Base-by-base conservation (phyloP, 1,140 invertebrate species). In the Idris sp. region DNA sequence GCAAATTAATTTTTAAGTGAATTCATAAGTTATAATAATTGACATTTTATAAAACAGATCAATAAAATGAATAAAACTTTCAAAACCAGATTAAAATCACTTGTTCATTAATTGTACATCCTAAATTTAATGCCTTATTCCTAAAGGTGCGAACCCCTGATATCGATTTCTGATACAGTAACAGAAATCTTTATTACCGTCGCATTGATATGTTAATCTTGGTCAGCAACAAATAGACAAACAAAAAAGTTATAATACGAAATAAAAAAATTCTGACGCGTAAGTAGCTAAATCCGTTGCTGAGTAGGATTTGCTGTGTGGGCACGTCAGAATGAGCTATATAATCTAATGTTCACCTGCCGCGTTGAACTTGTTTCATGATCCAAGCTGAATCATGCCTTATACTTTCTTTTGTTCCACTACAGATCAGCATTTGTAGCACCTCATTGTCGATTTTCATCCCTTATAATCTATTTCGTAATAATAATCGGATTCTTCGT, bases 191-290 rank as follows among this genome's bases (percentile, higher is more conserved):
- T 59, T 48, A 51, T 58, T 30, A 48, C 36, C 9, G 53, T 61
- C 61, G 69, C 69, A 74, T 77, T 85, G 86, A 88, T 88, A 88
- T 86, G 86, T 83, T 81, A 64, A 82, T 78, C 85, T 86, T 85
- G 79, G 81, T 87, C 85, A 87, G 84, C 86, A 85, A 81, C 61
- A 51, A 79, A 82, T 77, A 11, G 59, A 64, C 76, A 49, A 48
- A 83, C 80, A 6, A 78, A 83, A 83, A 40, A 36, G 28, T 68
- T 4, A 68, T 79, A 81, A 82, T 0, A 22, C 2, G 9, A 53
- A 48, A 83, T 36, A 30, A 51, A 74, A 15, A 78, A 25, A 78
- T 62, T 74, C 76, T 65, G 38, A 22, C 56, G 51, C 49, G 67
- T 64, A 54, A 58, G 5, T 72, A 26, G 43, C 16, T 11, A 10